Conservation (phyloP, 2,797 vertebrate species). For the Acanthornis magna region DNA sequence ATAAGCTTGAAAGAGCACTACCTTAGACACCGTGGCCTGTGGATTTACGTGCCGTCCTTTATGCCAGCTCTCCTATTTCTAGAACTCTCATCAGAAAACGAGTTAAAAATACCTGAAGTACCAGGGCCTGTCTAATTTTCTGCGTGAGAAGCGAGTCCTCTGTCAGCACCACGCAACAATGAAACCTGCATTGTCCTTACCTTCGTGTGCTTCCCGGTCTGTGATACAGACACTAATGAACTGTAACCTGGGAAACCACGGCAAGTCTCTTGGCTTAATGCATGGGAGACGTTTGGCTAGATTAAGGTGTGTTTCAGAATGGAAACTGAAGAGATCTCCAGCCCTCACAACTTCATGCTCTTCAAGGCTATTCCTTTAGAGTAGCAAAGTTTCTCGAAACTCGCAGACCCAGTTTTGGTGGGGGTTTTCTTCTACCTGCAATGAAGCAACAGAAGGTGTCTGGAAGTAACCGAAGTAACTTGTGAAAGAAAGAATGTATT, state of each 20-base stretch:
- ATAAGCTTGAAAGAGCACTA: neutral
- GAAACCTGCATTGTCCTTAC: neutral
- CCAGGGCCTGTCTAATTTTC: neutral
- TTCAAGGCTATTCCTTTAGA: neutral
- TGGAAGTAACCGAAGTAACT: constrained; percentile 3
- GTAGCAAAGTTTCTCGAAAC: neutral
- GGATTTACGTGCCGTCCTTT: neutral
- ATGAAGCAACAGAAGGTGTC: neutral
- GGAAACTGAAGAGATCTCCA: neutral
- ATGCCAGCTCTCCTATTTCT: neutral
- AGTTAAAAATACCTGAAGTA: constrained; percentile 39
- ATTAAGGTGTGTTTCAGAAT: neutral
- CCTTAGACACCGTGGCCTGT: neutral
- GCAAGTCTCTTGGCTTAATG: neutral
- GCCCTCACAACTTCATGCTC: neutral
- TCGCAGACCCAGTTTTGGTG: neutral
- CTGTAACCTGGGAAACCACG: constrained; percentile 51
- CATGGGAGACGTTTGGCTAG: neutral
- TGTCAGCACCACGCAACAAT: neutral
- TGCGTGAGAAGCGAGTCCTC: neutral
- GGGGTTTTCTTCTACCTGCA: neutral
- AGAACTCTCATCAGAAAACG: neutral
- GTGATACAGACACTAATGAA: constrained; percentile 18
- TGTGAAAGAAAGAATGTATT: neutral
- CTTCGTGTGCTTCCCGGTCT: neutral